These are phyloP conservation scores for Netelia inedita DNA, from an alignment of 2,888 invertebrate species.

Conservation along the genomic window DNA sequence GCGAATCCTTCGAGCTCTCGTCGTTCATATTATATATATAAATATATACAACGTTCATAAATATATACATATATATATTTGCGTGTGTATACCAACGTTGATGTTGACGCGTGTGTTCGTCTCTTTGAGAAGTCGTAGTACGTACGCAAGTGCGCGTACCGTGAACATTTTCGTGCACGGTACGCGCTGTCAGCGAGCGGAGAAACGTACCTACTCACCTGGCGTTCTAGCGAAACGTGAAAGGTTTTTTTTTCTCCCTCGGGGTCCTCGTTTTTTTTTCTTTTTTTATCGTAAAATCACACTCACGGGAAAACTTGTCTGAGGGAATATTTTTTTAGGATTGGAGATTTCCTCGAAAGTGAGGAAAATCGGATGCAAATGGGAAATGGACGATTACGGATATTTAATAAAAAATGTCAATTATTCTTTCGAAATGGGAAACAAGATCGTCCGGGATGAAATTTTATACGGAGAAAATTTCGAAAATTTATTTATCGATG, in stretches of 20 bases:
- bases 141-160: constrained; percentile 54
- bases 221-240: constrained; percentile 48
- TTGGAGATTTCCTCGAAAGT: neutral
- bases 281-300: neutral
- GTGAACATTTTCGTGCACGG: constrained; percentile 60
- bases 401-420: no score
- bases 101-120: neutral
- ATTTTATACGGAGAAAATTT: no score
- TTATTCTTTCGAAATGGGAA: no score
- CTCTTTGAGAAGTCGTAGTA: constrained; percentile 41
- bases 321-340: neutral
- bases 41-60: neutral
- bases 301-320: no score
- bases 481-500: no score
- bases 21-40: neutral
- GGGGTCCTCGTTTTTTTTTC: constrained; percentile 41
- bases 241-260: constrained; percentile 64
- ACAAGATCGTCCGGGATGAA: no score
- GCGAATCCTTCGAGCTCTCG: constrained; percentile 10
- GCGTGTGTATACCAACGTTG: neutral
- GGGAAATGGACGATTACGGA: no score
- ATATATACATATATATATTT: neutral
- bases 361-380: neutral
- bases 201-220: constrained; percentile 39
- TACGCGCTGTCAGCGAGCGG: constrained; percentile 60